A percentile compares a stretch with the other conserved stretches of the same genome.
Conservation (phyloP, 2,797 vertebrate genomes). For the Sebastes iracundus region DNA sequence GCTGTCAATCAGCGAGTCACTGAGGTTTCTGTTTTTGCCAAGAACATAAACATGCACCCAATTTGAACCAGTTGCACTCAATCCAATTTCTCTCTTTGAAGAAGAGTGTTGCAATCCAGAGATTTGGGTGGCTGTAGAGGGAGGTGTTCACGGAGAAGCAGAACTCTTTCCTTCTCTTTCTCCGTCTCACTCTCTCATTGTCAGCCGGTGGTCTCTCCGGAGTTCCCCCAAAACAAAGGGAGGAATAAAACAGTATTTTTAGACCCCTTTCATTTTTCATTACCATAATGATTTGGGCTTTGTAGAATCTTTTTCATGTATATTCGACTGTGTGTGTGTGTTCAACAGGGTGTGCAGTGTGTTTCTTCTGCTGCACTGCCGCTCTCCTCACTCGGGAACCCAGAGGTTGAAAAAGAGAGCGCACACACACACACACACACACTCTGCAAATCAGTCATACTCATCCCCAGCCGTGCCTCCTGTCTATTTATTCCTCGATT, state of each 20-base stretch:
- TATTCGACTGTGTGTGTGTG: constrained; percentile 60
- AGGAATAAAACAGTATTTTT: constrained; percentile 77
- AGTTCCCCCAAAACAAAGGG: constrained; percentile 71
- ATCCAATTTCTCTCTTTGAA: constrained; percentile 51
- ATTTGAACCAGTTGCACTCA: constrained; percentile 71
- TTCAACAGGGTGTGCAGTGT: constrained; percentile 65
- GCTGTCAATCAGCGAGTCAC: constrained; percentile 68
- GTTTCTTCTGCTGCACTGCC: constrained; percentile 54
- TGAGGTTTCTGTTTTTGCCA: constrained; percentile 31
- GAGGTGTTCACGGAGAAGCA: constrained; percentile 14
- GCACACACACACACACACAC: constrained; percentile 22
- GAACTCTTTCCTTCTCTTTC: constrained; percentile 15
- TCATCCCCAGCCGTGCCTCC: constrained; percentile 71
- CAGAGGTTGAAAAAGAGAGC: constrained; percentile 62
- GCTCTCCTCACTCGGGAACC: constrained; percentile 53
- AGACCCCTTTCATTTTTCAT: constrained; percentile 80
- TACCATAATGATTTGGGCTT: constrained; percentile 78
- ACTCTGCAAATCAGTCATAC: constrained; percentile 68
- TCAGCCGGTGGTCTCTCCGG: constrained; percentile 61
- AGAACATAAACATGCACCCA: constrained; percentile 64
- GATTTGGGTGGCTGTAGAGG: constrained; percentile 31
- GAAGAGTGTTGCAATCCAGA: constrained; percentile 32
- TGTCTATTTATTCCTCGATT: constrained; percentile 82
- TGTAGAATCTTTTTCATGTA: constrained; percentile 75
- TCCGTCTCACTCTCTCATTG: constrained; percentile 34